Percentiles rank a stretch among this genome's conserved stretches.
Conservation (phyloP, 2,797 vertebrate species). For the Karalla daura region DNA sequence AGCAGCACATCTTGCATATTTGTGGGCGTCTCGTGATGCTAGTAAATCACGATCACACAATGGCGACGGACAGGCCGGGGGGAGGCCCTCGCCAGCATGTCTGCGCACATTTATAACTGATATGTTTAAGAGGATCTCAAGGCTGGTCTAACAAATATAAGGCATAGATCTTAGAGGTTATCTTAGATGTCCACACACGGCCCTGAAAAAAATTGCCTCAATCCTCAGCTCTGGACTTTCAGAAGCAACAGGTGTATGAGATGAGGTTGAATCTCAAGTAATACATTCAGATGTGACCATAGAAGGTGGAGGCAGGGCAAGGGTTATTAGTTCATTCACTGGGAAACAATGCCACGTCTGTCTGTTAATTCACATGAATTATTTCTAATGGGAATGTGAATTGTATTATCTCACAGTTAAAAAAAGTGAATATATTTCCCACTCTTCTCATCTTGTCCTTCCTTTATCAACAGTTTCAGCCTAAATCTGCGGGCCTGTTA, state of each 20-base stretch:
- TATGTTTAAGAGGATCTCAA: too few species aligned
- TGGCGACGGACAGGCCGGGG: slow-evolving; percentile 1
- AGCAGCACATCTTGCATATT: slow-evolving; percentile 17
- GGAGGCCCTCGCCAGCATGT: background rate
- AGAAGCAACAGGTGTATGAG: background rate
- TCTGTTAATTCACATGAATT: slow-evolving; percentile 34
- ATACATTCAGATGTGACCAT: background rate
- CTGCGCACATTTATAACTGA: background rate
- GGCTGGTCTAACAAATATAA: too few species aligned
- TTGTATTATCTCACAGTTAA: too few species aligned
- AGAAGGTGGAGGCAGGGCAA: background rate
- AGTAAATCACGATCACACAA: slow-evolving; percentile 48
- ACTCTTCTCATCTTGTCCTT: background rate
- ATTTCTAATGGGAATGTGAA: slow-evolving; percentile 37
- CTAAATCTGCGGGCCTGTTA: background rate
- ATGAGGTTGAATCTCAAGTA: background rate
- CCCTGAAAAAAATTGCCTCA: slow-evolving; percentile 14
- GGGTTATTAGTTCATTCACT: slow-evolving; percentile 10
- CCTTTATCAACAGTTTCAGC: background rate
- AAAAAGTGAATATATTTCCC: too few species aligned
- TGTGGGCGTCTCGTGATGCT: slow-evolving; percentile 6
- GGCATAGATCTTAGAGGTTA: too few species aligned
- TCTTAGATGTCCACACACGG: too few species aligned
- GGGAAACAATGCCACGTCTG: slow-evolving; percentile 36
- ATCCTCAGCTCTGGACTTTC: slow-evolving; percentile 16